Conservation (phyloP, 2,113 vertebrate genomes). For the Clarias magur region DNA sequence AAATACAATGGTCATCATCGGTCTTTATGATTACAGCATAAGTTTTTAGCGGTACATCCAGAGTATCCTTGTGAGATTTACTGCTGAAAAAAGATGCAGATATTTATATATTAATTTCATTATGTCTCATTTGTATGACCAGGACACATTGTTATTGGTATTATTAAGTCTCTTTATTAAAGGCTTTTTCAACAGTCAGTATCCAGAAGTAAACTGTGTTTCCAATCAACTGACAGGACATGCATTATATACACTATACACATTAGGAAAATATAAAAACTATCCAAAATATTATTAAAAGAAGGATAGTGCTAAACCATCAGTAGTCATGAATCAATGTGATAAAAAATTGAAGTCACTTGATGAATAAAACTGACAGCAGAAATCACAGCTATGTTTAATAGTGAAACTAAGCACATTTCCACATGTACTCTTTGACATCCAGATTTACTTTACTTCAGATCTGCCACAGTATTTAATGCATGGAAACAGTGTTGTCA, state of each 20-base stretch:
- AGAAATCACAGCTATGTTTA: too few relatives aligned
- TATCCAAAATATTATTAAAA: too few relatives aligned
- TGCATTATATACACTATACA: neutral
- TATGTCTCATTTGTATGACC: neutral
- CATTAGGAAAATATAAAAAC: too few relatives aligned
- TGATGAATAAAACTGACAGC: too few relatives aligned
- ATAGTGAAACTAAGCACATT: too few relatives aligned
- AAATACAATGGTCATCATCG: too few relatives aligned
- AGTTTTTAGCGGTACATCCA: neutral
- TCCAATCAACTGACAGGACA: neutral
- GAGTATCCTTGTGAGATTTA: neutral
- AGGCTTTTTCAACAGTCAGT: neutral
- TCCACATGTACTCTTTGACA: neutral
- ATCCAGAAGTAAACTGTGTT: neutral
- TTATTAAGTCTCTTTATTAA: neutral
- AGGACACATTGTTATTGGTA: neutral
- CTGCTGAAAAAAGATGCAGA: neutral
- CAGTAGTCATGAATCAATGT: too few relatives aligned
- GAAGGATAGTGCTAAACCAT: too few relatives aligned
- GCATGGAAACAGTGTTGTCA: neutral
- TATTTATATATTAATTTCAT: neutral
- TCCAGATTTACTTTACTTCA: neutral
- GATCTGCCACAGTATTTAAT: neutral
- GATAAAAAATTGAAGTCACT: too few relatives aligned
- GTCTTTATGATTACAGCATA: constrained; percentile 1